A percentile compares a stretch with the other conserved stretches of the same genome.
These are phyloP conservation scores for Bungarus multicinctus DNA, from an alignment of 2,113 vertebrate genomes.

Conservation along the genomic window DNA sequence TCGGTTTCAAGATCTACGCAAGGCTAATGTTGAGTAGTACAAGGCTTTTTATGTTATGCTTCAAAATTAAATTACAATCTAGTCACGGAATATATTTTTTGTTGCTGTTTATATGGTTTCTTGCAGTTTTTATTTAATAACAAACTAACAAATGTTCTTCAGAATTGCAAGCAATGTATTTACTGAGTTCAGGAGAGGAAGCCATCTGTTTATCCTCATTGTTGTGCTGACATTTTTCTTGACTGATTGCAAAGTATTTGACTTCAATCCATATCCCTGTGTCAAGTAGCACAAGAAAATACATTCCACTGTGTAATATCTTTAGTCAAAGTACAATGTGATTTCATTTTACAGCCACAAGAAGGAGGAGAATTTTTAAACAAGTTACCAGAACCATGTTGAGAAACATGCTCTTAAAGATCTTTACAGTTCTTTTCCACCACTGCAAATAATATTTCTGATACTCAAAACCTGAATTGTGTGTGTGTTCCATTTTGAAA, in stretches of 20 bases:
- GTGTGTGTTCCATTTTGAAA: neutral
- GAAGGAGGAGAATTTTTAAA: slow-evolving; percentile 3
- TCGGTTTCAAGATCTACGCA: neutral
- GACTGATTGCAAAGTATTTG: slow-evolving; percentile 6
- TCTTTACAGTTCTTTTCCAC: neutral
- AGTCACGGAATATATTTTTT: neutral
- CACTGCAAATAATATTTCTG: neutral
- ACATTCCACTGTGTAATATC: neutral
- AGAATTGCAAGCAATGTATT: slow-evolving; percentile 34
- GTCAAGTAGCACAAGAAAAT: neutral
- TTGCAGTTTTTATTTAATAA: neutral
- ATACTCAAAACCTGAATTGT: neutral
- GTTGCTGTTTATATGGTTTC: slow-evolving; percentile 13
- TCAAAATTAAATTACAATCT: neutral
- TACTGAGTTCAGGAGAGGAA: slow-evolving; percentile 25
- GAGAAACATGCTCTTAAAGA: neutral
- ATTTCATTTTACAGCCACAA: slow-evolving; percentile 6
- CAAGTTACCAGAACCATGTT: neutral
- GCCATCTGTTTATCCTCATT: slow-evolving; percentile 38
- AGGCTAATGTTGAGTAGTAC: neutral
- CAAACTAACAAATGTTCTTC: slow-evolving; percentile 43
- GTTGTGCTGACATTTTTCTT: slow-evolving; percentile 4
- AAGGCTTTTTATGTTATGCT: slow-evolving; percentile 29
- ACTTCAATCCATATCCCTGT: slow-evolving; percentile 4
- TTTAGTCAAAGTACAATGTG: slow-evolving; percentile 11